Base-by-base conservation (phyloP, 1,140 invertebrate genomes). In the Trachelipus rathkii region DNA sequence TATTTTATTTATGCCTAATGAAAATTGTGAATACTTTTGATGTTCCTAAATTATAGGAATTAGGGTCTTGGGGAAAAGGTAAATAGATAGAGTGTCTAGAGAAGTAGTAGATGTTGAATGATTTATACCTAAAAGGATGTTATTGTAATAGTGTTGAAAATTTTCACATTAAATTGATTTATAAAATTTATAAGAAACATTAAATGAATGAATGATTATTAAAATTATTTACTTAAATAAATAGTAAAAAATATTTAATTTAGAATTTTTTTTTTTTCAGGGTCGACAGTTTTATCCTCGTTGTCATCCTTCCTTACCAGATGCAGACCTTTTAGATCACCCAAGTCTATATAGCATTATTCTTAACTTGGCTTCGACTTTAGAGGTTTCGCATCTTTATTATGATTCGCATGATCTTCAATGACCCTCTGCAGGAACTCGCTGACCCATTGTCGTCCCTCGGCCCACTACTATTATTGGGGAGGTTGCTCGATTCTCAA, bases 241-340 rank as follows among this genome's bases (percentile, higher is more conserved):
- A 23, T 9, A n/a, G n/a, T n/a, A 7, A 5, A 15, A 23, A 15
- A 44, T 53, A 19, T 44, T 8, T 66, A 24, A 15, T 75, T 72
- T 53, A 33, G 6, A 33, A 19, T 66, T 70, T 79, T 11, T 46
- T 44, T 45, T 74, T 23, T 92, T 92, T 84, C 87, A 93, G 82
- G 90, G 92, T 45, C 89, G 93, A 0, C 91, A 92, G 81, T 93
- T 92, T 85, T 89, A 93, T 82, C 94, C 95, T 0, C 89, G 92
- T 11, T 92, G 92, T 81, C 91, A 94, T 82, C 95, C 95, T 19
- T 88, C 91, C 4, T 84, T 97, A 77, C 95, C 95, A 11, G 94
- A 95, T 77, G 89, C 90, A 53, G 95, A 97, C 77, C 88, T 98
- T n/a, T 88, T 96, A 68, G 93, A 95, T 80, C 92, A 96, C 84